Conservation (phyloP, 1,140 invertebrate genomes). For the Sycophila sp. region DNA sequence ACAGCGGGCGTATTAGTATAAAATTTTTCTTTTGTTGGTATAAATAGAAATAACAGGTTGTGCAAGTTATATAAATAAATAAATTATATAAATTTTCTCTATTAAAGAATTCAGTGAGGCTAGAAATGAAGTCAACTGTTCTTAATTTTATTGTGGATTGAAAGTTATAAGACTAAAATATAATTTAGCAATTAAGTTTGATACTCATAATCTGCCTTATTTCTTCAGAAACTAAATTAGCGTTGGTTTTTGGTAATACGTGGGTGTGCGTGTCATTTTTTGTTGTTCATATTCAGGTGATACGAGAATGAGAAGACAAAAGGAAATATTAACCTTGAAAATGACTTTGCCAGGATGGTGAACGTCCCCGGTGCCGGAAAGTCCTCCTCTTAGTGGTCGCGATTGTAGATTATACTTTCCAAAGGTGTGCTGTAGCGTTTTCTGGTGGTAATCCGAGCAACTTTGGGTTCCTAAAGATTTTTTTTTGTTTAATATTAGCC, state of each 20-base stretch:
- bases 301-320: background rate
- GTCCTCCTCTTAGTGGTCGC: slow-evolving; percentile 52
- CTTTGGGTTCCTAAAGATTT: slow-evolving; percentile 45
- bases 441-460: slow-evolving; percentile 38
- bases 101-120: no score
- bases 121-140: no score
- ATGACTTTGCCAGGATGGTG: slow-evolving; percentile 52
- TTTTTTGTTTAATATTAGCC: no score
- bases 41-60: no score
- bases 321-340: slow-evolving; percentile 51
- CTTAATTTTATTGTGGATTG: background rate
- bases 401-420: slow-evolving; percentile 54
- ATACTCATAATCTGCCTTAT: no score
- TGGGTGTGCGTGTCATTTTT: background rate
- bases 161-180: no score
- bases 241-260: background rate
- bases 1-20: no score
- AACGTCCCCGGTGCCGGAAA: slow-evolving; percentile 56
- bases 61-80: no score
- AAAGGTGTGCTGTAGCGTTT: slow-evolving; percentile 46
- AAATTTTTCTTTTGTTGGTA: no score
- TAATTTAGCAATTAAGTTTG: no score
- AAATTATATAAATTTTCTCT: no score
- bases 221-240: no score
- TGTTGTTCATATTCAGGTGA: background rate